Percentiles rank a stretch among this genome's conserved stretches.
Conservation (phyloP, 1,140 invertebrate species). For the Tetragnatha versicolor region DNA sequence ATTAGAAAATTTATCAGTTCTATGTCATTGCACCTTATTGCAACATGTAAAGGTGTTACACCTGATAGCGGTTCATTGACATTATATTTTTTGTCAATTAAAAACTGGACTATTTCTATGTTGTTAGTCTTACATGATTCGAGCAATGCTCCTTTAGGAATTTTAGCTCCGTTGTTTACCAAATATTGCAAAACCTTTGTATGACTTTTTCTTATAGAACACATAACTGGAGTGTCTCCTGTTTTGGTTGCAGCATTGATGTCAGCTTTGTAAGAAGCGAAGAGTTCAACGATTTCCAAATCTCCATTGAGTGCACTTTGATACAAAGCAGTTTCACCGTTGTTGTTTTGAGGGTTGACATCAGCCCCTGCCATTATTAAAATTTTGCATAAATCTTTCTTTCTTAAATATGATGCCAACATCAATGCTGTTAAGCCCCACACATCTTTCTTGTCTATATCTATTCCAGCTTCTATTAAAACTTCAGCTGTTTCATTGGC, state of each 20-base stretch:
- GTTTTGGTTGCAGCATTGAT: background rate
- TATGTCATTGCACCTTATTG: background rate
- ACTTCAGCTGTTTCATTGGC: no score
- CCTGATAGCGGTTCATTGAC: conserved; percentile 74
- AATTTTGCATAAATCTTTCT: background rate
- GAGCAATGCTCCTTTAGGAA: background rate
- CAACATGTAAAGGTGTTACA: background rate
- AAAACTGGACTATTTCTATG: conserved; percentile 87
- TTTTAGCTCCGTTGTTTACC: background rate
- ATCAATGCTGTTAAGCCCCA: conserved; percentile 6
- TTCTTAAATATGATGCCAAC: background rate
- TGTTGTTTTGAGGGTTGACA: background rate
- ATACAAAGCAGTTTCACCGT: background rate
- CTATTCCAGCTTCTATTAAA: no score
- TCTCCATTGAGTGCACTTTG: background rate
- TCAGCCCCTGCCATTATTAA: conserved; percentile 10
- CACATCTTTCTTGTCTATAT: no score
- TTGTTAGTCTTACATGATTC: conserved; percentile 74
- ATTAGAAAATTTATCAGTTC: background rate
- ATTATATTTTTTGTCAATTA: conserved; percentile 80
- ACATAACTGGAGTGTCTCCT: background rate
- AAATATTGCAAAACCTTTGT: background rate
- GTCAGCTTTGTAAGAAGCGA: background rate
- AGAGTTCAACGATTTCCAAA: background rate
- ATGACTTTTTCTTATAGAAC: background rate